A percentile compares a stretch with the other conserved stretches of the same genome.
Conservation (phyloP, 2,113 vertebrate species). For the Xiphophorus couchianus region DNA sequence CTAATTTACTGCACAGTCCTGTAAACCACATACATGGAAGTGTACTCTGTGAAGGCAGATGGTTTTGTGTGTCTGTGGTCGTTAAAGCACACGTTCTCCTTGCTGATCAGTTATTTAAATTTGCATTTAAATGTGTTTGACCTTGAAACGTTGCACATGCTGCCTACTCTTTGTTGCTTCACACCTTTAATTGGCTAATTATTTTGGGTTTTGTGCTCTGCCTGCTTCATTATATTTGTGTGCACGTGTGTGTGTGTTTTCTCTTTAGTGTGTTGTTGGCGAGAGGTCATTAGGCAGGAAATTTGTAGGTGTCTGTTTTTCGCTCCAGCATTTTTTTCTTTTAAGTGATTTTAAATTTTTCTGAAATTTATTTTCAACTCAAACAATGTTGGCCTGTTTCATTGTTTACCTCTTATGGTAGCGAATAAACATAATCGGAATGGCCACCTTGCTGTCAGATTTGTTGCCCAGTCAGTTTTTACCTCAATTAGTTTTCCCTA, state of each 20-base stretch:
- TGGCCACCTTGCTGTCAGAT: conserved; percentile 24
- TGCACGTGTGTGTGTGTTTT: conserved; percentile 60
- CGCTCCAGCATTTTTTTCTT: conserved; percentile 52
- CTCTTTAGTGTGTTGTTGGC: conserved; percentile 55
- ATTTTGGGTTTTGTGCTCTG: conserved; percentile 74
- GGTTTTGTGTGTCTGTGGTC: conserved; percentile 74
- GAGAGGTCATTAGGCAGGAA: conserved; percentile 71
- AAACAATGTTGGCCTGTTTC: neutral
- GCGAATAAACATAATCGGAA: conserved; percentile 17
- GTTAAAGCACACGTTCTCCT: conserved; percentile 70
- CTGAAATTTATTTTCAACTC: conserved; percentile 23
- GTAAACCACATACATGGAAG: conserved; percentile 42
- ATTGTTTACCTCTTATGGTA: neutral
- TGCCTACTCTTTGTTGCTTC: conserved; percentile 70
- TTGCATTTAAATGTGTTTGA: conserved; percentile 82
- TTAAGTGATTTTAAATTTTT: conserved; percentile 28
- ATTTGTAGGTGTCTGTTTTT: conserved; percentile 74
- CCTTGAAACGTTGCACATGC: conserved; percentile 71
- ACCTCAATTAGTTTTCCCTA: neutral
- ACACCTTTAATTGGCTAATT: conserved; percentile 83
- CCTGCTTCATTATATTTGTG: conserved; percentile 63
- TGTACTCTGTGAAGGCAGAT: conserved; percentile 60
- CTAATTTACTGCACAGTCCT: conserved; percentile 52
- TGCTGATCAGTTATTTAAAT: conserved; percentile 72
- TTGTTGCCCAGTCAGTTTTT: conserved; percentile 7